phyloP scores from a whole-genome alignment of 2,888 invertebrate species.

The Liodrosophila aerea region DNA sequence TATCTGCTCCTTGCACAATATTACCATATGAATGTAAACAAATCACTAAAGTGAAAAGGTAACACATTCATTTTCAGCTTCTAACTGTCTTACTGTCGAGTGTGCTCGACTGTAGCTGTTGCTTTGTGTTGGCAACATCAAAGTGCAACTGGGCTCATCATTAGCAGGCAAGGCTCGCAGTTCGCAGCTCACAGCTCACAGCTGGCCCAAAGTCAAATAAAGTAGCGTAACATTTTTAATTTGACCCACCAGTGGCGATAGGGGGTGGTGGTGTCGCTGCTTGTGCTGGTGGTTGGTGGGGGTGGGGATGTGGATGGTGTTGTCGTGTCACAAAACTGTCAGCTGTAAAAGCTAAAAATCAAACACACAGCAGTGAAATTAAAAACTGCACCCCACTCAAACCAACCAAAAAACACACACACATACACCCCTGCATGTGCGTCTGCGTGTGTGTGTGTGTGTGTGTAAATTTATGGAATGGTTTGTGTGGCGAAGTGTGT shows the following conservation, averaged over 20 bases:
- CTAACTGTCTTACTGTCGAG: neutral
- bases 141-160: slow-evolving; percentile 34
- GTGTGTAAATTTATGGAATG: slow-evolving; percentile 52
- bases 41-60: too few species aligned
- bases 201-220: slow-evolving; percentile 57
- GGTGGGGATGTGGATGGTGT: slow-evolving; percentile 7
- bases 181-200: neutral
- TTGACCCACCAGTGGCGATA: slow-evolving; percentile 11
- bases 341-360: slow-evolving; percentile 73
- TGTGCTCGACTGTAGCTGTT: neutral
- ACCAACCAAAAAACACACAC: slow-evolving; percentile 9
- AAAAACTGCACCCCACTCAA: slow-evolving; percentile 41
- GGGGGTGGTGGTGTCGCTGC: neutral
- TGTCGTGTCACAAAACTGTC: slow-evolving; percentile 52
- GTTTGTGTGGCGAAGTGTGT: slow-evolving; percentile 3
- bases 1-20: too few species aligned
- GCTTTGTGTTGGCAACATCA: slow-evolving; percentile 22
- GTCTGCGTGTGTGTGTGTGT: slow-evolving; percentile 21
- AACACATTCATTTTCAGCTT: too few species aligned
- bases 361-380: slow-evolving; percentile 69
- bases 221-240: slow-evolving; percentile 61
- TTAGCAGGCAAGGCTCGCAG: slow-evolving; percentile 16
- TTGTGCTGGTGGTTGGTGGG: neutral
- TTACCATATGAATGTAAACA: too few species aligned
- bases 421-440: neutral